Percentiles rank a stretch among this genome's conserved stretches.
Evolutionary conservation across 2,797 vertebrate species (phyloP).

Genomic region (Pangasius macronema): DNA sequence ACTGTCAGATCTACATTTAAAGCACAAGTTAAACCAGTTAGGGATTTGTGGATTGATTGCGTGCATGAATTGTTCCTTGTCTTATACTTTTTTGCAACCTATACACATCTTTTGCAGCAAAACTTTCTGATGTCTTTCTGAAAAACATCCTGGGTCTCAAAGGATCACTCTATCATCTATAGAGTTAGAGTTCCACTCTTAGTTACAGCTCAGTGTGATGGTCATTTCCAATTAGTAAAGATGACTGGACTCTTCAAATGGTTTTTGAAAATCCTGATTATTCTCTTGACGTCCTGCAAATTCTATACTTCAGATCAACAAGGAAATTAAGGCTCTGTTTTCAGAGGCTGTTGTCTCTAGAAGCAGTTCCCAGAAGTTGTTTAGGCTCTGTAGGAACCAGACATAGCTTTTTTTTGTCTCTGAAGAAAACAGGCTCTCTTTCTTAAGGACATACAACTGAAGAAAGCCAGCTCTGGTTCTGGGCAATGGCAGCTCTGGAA

Average conservation of each 20-base stretch:
- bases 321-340: not conserved
- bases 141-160: not conserved
- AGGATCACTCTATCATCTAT: not conserved
- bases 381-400: slow-evolving; percentile 16
- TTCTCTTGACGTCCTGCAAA: not conserved
- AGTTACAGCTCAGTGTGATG: not conserved
- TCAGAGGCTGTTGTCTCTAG: not conserved
- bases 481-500: not conserved
- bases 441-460: slow-evolving; percentile 2
- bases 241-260: not conserved
- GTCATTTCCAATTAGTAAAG: not conserved
- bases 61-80: not conserved
- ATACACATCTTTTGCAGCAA: not conserved
- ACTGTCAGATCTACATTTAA: slow-evolving; percentile 18
- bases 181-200: not conserved
- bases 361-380: not conserved
- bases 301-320: not conserved
- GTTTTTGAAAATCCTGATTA: not conserved
- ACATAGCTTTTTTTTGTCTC: not conserved
- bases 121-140: not conserved
- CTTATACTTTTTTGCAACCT: not conserved
- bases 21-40: not conserved
- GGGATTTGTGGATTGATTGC: not conserved
- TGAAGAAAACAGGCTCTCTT: not conserved
- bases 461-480: not conserved